Conservation (phyloP, 2,797 vertebrate species). For the Crenuchus spilurus region DNA sequence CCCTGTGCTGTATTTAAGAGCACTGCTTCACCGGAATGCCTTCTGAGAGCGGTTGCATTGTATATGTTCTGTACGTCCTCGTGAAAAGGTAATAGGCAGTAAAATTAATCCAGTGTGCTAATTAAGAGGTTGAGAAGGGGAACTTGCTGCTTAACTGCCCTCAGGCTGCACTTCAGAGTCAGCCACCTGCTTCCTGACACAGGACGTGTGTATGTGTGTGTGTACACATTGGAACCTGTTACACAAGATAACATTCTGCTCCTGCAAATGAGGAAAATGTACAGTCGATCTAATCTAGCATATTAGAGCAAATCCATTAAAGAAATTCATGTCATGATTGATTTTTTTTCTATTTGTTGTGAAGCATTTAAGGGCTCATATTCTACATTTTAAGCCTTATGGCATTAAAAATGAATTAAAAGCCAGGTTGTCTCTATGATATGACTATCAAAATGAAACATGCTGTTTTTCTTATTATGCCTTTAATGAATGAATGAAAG, state of each 20-base stretch:
- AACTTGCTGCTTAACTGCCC: slow-evolving; percentile 23
- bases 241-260: not conserved
- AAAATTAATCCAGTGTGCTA: slow-evolving; percentile 37
- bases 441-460: too few species aligned
- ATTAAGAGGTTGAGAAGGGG: slow-evolving; percentile 35
- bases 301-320: not conserved
- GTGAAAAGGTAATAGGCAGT: slow-evolving; percentile 35
- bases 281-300: not conserved
- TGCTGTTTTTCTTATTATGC: too few species aligned
- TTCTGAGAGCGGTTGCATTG: slow-evolving; percentile 9
- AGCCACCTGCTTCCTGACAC: slow-evolving; percentile 13
- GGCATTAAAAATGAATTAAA: too few species aligned
- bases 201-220: not conserved
- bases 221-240: not conserved
- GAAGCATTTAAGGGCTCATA: too few species aligned
- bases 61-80: slow-evolving; percentile 17
- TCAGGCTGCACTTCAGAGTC: slow-evolving; percentile 27
- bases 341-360: too few species aligned
- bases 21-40: not conserved
- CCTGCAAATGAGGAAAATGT: not conserved
- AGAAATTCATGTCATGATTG: too few species aligned
- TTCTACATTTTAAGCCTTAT: too few species aligned
- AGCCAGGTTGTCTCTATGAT: too few species aligned
- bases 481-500: too few species aligned
- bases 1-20: not conserved